Evolutionary conservation across 2,888 invertebrate species (phyloP).

Genomic region (Maniola hyperantus): DNA sequence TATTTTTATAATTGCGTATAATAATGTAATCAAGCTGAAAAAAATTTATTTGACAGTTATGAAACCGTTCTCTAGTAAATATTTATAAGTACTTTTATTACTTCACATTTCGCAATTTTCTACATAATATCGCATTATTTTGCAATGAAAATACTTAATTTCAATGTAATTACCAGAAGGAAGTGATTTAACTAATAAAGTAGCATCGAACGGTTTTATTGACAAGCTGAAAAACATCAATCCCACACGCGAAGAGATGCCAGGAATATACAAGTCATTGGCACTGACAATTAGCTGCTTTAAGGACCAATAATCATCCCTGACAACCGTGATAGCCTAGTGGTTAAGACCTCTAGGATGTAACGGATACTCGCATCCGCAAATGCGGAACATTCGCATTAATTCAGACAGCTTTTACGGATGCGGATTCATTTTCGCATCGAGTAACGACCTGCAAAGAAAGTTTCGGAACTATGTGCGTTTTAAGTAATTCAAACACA

Average conservation of each 20-base stretch:
- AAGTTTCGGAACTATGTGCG: no score
- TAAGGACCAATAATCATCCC: not conserved
- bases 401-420: no score
- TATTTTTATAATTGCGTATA: no score
- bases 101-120: conserved; percentile 15
- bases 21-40: not conserved
- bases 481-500: no score
- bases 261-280: not conserved
- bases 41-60: not conserved
- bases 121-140: conserved; percentile 16
- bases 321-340: no score
- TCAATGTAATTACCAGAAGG: conserved; percentile 28
- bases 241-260: conserved; percentile 17
- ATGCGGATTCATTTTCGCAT: no score
- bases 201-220: conserved; percentile 25
- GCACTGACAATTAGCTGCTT: not conserved
- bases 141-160: conserved; percentile 21
- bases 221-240: conserved; percentile 20
- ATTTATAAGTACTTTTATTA: conserved; percentile 7
- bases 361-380: no score
- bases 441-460: no score
- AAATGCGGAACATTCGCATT: no score
- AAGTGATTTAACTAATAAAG: conserved; percentile 25
- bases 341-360: no score
- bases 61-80: conserved; percentile 1